A percentile compares a stretch with the other conserved stretches of the same genome.
Conservation (phyloP, 1,140 invertebrate species). For the Bombus soroeensis region DNA sequence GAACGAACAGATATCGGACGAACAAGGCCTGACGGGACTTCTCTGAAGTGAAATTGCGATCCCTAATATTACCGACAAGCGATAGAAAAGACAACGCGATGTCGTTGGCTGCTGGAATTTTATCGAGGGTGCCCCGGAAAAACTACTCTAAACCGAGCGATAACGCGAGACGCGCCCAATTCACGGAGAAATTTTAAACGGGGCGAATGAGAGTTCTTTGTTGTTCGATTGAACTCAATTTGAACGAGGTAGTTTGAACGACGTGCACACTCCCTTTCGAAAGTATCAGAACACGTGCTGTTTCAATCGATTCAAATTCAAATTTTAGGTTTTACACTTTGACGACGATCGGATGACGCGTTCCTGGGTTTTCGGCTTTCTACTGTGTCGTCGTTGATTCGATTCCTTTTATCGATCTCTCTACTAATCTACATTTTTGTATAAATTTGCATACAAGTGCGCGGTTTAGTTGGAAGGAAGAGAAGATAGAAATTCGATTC, state of each 20-base stretch:
- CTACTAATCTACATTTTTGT: background rate
- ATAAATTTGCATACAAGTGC: background rate
- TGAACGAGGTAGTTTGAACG: constrained; percentile 5
- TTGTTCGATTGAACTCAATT: constrained; percentile 34
- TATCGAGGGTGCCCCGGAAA: constrained; percentile 43
- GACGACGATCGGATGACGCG: too few species aligned
- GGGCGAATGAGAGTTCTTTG: background rate
- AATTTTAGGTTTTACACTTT: too few species aligned
- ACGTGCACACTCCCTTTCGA: background rate
- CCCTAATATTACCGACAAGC: constrained; percentile 67
- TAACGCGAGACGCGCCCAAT: constrained; percentile 26
- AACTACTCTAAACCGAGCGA: constrained; percentile 27
- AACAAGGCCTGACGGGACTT: constrained; percentile 58
- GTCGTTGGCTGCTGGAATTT: constrained; percentile 46
- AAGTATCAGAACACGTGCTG: too few species aligned
- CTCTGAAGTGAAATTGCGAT: constrained; percentile 56
- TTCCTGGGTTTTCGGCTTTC: too few species aligned
- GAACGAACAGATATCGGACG: constrained; percentile 59
- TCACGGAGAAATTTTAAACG: constrained; percentile 29
- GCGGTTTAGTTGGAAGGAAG: too few species aligned
- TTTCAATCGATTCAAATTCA: too few species aligned
- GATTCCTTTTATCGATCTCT: too few species aligned
- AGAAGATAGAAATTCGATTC: background rate
- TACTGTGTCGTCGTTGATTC: too few species aligned
- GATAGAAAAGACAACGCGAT: constrained; percentile 36